phyloP scores from a whole-genome alignment of 2,797 vertebrate genomes.

The Esox lucius region DNA sequence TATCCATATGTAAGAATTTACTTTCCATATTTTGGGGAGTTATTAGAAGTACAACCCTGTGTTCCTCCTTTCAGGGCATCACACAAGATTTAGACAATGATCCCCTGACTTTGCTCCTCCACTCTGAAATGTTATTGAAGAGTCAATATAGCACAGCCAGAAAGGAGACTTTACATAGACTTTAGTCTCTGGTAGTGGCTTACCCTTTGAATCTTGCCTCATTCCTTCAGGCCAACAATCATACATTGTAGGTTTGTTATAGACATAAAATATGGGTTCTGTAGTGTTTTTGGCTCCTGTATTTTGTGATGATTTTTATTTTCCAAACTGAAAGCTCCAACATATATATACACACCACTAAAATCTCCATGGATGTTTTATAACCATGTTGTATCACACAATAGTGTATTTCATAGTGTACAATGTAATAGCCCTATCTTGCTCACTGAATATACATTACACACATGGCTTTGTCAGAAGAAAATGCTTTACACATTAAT shows the following conservation, averaged over 20 bases:
- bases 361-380: neutral
- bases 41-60: neutral
- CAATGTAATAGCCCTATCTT: neutral
- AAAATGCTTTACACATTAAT: neutral
- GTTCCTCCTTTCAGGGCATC: neutral
- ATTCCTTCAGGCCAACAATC: constrained; percentile 24
- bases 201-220: constrained; percentile 24
- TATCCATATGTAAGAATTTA: too few species aligned
- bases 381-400: neutral
- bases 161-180: neutral
- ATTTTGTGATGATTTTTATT: constrained; percentile 20
- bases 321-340: constrained; percentile 17
- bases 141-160: neutral
- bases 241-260: constrained; percentile 17
- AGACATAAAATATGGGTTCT: constrained; percentile 23
- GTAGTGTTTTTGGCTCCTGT: constrained; percentile 18
- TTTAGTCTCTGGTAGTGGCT: constrained; percentile 13
- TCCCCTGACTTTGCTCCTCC: neutral
- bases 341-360: neutral
- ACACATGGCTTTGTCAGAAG: neutral
- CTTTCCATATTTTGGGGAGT: too few species aligned
- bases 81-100: neutral
- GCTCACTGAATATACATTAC: neutral
- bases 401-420: neutral
- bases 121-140: neutral